Conservation (phyloP, 2,797 vertebrate genomes). For the Ispidina lecontei region DNA sequence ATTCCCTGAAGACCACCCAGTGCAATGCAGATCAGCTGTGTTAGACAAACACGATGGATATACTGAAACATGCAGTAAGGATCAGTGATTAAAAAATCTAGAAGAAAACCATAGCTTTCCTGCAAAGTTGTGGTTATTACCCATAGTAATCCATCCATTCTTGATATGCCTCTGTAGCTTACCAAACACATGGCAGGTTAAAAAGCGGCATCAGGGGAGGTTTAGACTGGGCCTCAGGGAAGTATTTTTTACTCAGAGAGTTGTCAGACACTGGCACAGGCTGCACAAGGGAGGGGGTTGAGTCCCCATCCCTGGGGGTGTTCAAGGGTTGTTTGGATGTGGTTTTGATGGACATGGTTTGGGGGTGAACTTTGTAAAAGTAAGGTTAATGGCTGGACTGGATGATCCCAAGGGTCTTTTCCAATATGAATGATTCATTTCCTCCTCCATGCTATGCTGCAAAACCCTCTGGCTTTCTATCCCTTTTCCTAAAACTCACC, state of each 20-base stretch:
- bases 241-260: no score
- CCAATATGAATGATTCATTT: background rate
- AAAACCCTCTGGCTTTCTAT: background rate
- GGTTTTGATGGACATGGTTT: no score
- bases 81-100: background rate
- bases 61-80: background rate
- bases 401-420: no score
- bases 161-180: background rate
- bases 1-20: background rate
- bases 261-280: no score
- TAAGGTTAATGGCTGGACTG: no score
- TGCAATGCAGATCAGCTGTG: background rate
- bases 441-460: background rate
- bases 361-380: no score
- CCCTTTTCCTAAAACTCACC: background rate
- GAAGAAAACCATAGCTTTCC: background rate
- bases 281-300: no score
- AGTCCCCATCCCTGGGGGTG: no score
- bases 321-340: no score
- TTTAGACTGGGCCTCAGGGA: no score
- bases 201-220: no score
- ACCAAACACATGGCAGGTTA: background rate
- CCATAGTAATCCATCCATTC: background rate
- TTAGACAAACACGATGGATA: background rate
- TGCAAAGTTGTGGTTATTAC: background rate